Base-by-base conservation (phyloP, 2,797 vertebrate genomes). In the Coregonus sp. region DNA sequence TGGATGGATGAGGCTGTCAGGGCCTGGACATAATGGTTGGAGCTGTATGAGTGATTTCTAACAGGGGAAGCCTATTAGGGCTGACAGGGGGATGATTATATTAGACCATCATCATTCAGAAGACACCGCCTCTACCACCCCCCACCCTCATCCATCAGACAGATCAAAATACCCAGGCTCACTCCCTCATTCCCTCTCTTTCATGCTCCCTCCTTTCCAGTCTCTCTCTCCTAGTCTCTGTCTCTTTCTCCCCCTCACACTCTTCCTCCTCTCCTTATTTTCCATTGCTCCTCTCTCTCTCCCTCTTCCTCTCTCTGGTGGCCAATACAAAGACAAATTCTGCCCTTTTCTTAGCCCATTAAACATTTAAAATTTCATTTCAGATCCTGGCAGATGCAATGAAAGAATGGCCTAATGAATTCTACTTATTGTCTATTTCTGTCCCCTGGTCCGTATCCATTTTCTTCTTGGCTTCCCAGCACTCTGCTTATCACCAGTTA, bases 281-380 rank as follows among this genome's bases (percentile, higher is more conserved):
- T 54, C 54, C 37, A 15, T 37, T 33, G 79, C 74, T 71, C 29
- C 80, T 81, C 87, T 86, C 88, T 88, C 89, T 92, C 95, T 94
- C 92, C 40, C 40, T 47, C 40, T 47, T 47, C 40, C 40, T 47
- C 40, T 2, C 40, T 0, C 40, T 87, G 92, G 92, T 93, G 94
- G 95, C 95, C 94, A 96, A 96, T 95, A 96, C 95, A 96, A 98
- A 98, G 97, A 98, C 96, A 96, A 96, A 99, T 98, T 95, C 94
- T 95, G 95, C 95, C 96, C 96, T 97, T 98, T 97, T 97, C 95
- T 93, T 96, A 94, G 86, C 95, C 96, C 96, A 99, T 99, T 96
- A 99, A 99, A 99, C 97, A 99, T 99, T 98, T 96, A 99, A 96
- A 96, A 98, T 98, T 98, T 98, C 96, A 99, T 99, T 98, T 96